A percentile compares a stretch with the other conserved stretches of the same genome.
phyloP scores from a whole-genome alignment of 2,797 vertebrate genomes.

The Masticophis lateralis region DNA sequence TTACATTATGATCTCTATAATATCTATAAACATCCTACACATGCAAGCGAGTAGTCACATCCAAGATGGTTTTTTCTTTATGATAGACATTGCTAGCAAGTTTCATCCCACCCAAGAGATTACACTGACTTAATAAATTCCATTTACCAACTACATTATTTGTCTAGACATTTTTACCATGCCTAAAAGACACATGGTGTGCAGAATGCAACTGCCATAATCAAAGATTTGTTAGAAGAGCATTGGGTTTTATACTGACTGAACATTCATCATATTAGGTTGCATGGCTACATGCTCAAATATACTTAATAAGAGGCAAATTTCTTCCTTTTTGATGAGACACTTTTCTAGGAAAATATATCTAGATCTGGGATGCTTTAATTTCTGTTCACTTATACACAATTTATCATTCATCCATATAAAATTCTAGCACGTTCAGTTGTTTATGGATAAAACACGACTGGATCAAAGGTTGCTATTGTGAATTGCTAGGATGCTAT shows the following conservation, averaged over 20 bases:
- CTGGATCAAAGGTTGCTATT: not conserved
- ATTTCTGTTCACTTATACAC: not conserved
- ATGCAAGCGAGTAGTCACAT: not conserved
- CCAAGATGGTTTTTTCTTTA: not conserved
- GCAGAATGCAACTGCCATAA: not conserved
- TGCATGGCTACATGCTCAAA: not conserved
- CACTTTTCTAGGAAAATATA: not conserved
- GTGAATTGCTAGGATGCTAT: not conserved
- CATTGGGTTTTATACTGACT: not conserved
- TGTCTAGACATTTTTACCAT: not conserved
- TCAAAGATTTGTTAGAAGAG: not conserved
- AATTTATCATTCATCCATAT: not conserved
- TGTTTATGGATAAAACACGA: not conserved
- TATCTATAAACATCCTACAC: not conserved
- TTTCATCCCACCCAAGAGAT: not conserved
- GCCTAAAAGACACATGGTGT: not conserved
- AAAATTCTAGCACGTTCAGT: not conserved
- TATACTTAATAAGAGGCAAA: not conserved
- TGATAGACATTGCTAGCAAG: not conserved
- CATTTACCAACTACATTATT: not conserved
- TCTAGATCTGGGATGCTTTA: not conserved
- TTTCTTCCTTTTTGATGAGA: not conserved
- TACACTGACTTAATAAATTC: not conserved
- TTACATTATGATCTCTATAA: not conserved
- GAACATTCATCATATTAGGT: not conserved